Conservation (phyloP, 2,113 vertebrate genomes). For the Daboia siamensis region DNA sequence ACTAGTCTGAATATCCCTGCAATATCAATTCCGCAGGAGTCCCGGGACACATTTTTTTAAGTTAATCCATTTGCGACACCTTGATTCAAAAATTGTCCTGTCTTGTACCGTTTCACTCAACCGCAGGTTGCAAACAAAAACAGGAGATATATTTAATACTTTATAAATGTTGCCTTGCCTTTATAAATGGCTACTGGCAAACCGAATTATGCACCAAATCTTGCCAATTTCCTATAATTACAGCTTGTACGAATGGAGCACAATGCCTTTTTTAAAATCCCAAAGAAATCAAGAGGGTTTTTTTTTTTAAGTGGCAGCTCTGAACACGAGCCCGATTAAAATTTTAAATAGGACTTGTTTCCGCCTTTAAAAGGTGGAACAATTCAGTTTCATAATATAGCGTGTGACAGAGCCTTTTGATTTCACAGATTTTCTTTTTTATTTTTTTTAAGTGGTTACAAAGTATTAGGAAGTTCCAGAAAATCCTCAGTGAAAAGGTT, state of each 20-base stretch:
- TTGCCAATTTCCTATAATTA: slow-evolving; percentile 5
- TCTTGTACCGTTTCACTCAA: neutral
- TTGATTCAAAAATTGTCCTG: neutral
- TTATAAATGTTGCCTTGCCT: neutral
- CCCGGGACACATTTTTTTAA: neutral
- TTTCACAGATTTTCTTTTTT: neutral
- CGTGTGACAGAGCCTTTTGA: neutral
- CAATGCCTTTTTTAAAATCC: neutral
- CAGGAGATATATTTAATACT: neutral
- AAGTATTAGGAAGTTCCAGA: neutral
- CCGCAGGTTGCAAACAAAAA: neutral
- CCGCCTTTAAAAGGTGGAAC: neutral
- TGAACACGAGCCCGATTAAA: neutral
- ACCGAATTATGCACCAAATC: neutral
- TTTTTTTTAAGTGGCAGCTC: neutral
- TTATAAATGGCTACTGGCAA: neutral
- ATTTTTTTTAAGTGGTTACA: neutral
- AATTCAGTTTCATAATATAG: neutral
- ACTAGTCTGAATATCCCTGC: neutral
- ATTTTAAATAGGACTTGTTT: neutral
- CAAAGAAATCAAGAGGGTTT: neutral
- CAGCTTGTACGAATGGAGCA: neutral
- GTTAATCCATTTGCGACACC: neutral
- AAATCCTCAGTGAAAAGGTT: neutral
- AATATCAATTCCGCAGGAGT: neutral